Evolutionary conservation across 2,797 vertebrate species (phyloP).

Genomic region (Alauda arvensis): DNA sequence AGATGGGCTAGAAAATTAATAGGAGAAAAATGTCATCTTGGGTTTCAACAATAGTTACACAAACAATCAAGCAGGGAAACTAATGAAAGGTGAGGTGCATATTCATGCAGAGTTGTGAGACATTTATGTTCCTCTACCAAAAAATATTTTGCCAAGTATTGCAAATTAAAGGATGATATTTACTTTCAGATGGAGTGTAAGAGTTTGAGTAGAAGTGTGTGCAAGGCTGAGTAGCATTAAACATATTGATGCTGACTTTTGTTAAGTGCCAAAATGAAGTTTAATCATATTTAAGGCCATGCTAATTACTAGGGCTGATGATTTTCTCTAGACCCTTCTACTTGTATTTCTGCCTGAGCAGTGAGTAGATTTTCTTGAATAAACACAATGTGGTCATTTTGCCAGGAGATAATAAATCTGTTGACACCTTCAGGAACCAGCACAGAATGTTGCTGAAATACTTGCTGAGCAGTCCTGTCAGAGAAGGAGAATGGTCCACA

Average conservation of each 20-base stretch:
- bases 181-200: not conserved
- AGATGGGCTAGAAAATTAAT: conserved; percentile 64
- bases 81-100: conserved; percentile 36
- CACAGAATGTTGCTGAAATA: not conserved
- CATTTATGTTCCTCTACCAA: not conserved
- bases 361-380: not conserved
- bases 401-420: not conserved
- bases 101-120: not conserved
- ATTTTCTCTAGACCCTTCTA: not conserved
- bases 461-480: not conserved
- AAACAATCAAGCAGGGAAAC: conserved; percentile 49
- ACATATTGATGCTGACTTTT: not conserved
- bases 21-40: conserved; percentile 62
- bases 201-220: not conserved
- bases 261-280: not conserved
- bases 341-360: not conserved
- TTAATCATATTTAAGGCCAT: not conserved
- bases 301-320: not conserved
- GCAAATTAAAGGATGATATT: conserved; percentile 3
- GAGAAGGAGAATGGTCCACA: not conserved
- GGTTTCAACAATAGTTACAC: conserved; percentile 50
- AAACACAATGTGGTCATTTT: not conserved
- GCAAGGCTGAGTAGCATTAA: not conserved
- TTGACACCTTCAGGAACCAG: not conserved
- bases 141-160: not conserved